Base-by-base conservation (phyloP, 2,797 vertebrate genomes). In the Remorina albescens region DNA sequence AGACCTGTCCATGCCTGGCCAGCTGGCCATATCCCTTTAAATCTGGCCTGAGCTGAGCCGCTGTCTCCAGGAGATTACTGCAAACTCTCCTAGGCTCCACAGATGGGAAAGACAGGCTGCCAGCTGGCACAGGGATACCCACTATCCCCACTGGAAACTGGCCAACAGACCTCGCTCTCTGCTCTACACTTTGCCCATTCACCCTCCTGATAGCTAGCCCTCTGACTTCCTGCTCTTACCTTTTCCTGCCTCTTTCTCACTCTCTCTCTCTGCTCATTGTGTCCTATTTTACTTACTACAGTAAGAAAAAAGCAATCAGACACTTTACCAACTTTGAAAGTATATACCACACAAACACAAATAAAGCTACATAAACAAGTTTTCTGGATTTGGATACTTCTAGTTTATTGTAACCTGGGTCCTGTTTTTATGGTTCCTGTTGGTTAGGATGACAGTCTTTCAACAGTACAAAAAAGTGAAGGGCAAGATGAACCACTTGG, bases 111-210 rank as follows among this genome's bases (percentile, higher is more conserved):
- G 87, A 91, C 91, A 89, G 86, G 88, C 86, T 91, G 94, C 95
- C 95, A 95, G 94, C 94, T 95, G 94, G 94, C 93, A 90, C 82
- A 81, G 92, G 90, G 92, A 93, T 89, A 89, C 92, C 88, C 91
- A 93, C 92, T 90, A 88, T 93, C 87, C 90, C 84, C 86, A 67
- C 89, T 94, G 91, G 93, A 93, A 84, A 76, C 80, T 75, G 83
- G 90, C 93, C 93, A 93, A 85, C 78, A 78, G 89, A 70, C 63
- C 80, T 69, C 67, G 87, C 91, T 92, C 80, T 71, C 76, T 74
- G 74, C 77, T 82, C 70, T n/a, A 75, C 79, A 73, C 85, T 88
- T 81, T 82, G 82, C 71, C 88, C 89, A 86, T 89, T 91, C 89
- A 91, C 88, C 86, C 86, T 82, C 77, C 67, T 72, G 56, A 74